phyloP scores from a whole-genome alignment of 1,140 invertebrate genomes.

The Bathynomus jamesi region DNA sequence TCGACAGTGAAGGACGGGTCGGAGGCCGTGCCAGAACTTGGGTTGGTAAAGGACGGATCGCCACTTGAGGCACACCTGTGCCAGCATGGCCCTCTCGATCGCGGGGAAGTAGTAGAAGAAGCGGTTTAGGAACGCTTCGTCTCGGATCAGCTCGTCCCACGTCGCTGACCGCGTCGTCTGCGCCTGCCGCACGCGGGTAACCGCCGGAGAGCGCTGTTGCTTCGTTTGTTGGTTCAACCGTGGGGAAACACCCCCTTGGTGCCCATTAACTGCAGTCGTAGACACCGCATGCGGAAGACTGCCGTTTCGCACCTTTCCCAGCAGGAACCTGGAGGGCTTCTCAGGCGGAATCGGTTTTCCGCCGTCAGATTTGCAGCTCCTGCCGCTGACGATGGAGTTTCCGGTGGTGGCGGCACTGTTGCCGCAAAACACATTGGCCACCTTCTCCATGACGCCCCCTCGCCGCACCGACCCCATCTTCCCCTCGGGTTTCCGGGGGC shows the following conservation, averaged over 20 bases:
- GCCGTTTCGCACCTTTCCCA: constrained; percentile 38
- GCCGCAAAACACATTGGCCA: constrained; percentile 72
- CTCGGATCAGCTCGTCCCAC: constrained; percentile 67
- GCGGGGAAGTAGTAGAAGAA: constrained; percentile 77
- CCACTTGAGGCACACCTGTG: constrained; percentile 76
- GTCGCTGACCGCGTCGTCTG: constrained; percentile 42
- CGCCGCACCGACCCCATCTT: constrained; percentile 47
- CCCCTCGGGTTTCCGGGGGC: constrained; percentile 39
- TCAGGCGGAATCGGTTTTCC: constrained; percentile 31
- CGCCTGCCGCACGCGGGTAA: constrained; percentile 15
- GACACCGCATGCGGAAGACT: constrained; percentile 19
- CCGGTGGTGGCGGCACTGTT: constrained; percentile 29
- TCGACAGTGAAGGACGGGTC: constrained; percentile 71
- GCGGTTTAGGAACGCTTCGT: constrained; percentile 70
- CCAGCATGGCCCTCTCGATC: constrained; percentile 62
- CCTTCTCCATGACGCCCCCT: constrained; percentile 70
- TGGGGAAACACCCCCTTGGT: constrained; percentile 26
- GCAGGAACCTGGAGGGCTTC: constrained; percentile 36
- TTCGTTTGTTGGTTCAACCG: constrained; percentile 28
- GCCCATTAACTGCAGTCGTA: constrained; percentile 31
- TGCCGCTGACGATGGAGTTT: constrained; percentile 14
- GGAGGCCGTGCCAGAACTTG: constrained; percentile 70
- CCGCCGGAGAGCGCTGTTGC: constrained; percentile 23
- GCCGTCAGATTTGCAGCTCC: constrained; percentile 18
- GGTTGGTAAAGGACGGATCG: constrained; percentile 75